A percentile compares a stretch with the other conserved stretches of the same genome.
phyloP scores from a whole-genome alignment of 2,113 vertebrate genomes.

The Bubalus kerabau region DNA sequence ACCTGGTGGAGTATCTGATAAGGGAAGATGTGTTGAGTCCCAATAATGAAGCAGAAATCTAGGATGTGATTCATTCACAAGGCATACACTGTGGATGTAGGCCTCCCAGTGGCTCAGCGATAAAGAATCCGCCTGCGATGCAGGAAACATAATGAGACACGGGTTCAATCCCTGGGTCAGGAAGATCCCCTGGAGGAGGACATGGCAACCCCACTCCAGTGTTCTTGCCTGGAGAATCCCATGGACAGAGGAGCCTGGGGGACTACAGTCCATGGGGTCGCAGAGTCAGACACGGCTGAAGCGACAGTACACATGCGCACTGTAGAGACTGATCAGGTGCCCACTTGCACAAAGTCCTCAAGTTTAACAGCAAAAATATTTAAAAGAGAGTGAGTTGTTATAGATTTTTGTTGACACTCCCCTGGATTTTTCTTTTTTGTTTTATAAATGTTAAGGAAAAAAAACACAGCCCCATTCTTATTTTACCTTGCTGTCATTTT shows the following conservation, averaged over 20 bases:
- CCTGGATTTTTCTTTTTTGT: not conserved
- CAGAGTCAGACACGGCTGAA: not conserved
- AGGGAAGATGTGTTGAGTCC: not conserved
- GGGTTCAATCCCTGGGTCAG: not conserved
- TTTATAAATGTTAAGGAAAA: not conserved
- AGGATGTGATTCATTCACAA: not conserved
- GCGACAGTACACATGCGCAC: not conserved
- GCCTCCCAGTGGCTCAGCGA: accelerated
- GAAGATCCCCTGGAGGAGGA: not conserved
- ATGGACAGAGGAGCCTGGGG: not conserved
- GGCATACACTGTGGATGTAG: not conserved
- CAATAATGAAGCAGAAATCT: not conserved
- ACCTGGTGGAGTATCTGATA: not conserved
- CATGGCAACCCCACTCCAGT: not conserved
- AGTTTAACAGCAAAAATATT: not conserved
- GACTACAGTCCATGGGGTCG: not conserved
- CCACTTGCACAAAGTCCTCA: not conserved
- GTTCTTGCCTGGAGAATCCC: not conserved
- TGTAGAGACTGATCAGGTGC: not conserved
- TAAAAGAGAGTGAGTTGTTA: not conserved
- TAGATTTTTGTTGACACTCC: not conserved
- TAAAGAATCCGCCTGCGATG: not conserved
- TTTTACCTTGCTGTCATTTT: not conserved
- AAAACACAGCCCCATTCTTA: not conserved
- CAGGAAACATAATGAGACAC: not conserved